Conservation (phyloP, 2,888 invertebrate genomes). For the Cecidostiba fungosa region DNA sequence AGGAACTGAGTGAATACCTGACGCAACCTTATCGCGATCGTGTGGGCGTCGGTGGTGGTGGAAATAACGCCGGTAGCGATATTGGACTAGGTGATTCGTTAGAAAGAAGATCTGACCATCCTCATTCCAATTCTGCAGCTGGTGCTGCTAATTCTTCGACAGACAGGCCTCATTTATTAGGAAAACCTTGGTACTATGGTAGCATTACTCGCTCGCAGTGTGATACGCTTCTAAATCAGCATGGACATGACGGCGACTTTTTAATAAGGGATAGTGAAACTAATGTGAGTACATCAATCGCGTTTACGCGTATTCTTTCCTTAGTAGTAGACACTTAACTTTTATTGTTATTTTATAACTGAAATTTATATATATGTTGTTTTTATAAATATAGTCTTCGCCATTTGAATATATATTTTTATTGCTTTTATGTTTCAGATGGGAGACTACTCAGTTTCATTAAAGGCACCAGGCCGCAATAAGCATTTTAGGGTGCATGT, state of each 20-base stretch:
- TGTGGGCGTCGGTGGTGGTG: slow-evolving; percentile 68
- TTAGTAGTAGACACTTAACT: not conserved
- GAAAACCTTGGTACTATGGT: slow-evolving; percentile 98
- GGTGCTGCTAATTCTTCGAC: slow-evolving; percentile 75
- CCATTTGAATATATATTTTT: slow-evolving; percentile 26
- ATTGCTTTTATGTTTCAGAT: slow-evolving; percentile 83
- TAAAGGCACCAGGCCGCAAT: slow-evolving; percentile 98
- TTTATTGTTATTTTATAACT: not conserved
- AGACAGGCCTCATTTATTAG: slow-evolving; percentile 87
- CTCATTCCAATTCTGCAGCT: slow-evolving; percentile 56
- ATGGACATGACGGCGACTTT: slow-evolving; percentile 98
- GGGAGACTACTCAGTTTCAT: slow-evolving; percentile 98
- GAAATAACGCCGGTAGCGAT: slow-evolving; percentile 70
- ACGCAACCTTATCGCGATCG: slow-evolving; percentile 90
- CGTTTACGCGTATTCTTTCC: not conserved
- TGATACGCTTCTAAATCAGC: slow-evolving; percentile 96
- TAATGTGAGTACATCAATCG: slow-evolving; percentile 88
- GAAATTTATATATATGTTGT: too few species aligned
- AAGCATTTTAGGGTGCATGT: slow-evolving; percentile 99
- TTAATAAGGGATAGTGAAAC: slow-evolving; percentile 99
- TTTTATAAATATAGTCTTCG: too few species aligned
- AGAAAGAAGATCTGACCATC: slow-evolving; percentile 80
- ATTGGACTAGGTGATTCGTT: slow-evolving; percentile 81
- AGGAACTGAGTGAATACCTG: slow-evolving; percentile 94
- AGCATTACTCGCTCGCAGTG: slow-evolving; percentile 97